Base-by-base conservation (phyloP, 1,140 invertebrate genomes). In the Globodera rostochiensis region DNA sequence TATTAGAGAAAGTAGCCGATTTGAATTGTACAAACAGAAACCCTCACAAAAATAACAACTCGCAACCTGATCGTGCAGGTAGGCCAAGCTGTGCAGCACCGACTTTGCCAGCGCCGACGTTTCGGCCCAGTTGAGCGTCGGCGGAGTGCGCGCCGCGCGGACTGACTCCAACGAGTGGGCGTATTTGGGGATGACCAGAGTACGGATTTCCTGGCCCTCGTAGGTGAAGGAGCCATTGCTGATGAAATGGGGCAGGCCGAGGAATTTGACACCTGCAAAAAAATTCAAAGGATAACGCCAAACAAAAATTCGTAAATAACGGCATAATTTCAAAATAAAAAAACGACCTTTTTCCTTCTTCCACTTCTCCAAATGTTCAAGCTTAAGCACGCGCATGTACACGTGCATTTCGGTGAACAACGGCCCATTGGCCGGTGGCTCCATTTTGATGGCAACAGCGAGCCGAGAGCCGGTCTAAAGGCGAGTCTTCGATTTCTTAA, bases 381-480 rank as follows among this genome's bases (percentile, higher is more conserved):
- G 73, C 73, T 87, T 87, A 21, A 87, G 74, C 76, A 86, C 69
- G 60, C 83, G 71, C 49, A 83, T 74, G 80, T 85, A 87, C 15
- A 88, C 83, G 47, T 77, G 73, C 21, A 88, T 86, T 79, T 87
- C 86, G n/a, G 83, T 86, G 76, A 87, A 86, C 5, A 87, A 79
- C 15, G 86, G 86, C 36, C 86, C 86, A 73, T 87, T 87, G 2
- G 70, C 82, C 11, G 71, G 53, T 46, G 86, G 86, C 78, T 87
- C 86, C 64, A 87, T 84, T 74, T 87, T 87, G 53, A 87, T 77
- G 11, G 86, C 87, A 46, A 87, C 77, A 19, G 82, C n/a, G 7
- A 74, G 25, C 9, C 73, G 73, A 19, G 80, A 69, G 50, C 60
- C 77, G 78, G 66, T 60, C 85, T 86, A 46, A 67, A 46, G 36